phyloP scores from a whole-genome alignment of 2,113 vertebrate species.

The Calonectris borealis region DNA sequence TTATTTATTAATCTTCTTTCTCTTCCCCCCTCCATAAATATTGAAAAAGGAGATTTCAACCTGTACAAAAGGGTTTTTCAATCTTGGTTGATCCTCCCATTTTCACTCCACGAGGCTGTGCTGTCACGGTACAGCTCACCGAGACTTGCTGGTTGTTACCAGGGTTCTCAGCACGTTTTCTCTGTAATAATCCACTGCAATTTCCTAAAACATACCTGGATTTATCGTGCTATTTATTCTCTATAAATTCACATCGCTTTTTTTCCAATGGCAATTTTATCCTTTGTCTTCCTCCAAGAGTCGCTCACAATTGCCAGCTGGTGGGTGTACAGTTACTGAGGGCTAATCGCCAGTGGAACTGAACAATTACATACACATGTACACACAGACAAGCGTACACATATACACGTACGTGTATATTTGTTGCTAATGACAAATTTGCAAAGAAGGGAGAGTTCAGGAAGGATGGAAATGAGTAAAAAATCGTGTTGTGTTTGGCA shows the following conservation, averaged over 20 bases:
- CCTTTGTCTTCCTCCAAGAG: not conserved
- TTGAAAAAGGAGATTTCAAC: not conserved
- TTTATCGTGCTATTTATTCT: not conserved
- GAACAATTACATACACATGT: not conserved
- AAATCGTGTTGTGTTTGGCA: fast-evolving
- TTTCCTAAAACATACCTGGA: not conserved
- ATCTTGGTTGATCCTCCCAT: not conserved
- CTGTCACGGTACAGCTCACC: not conserved
- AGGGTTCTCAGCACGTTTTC: not conserved
- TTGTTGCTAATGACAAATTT: not conserved
- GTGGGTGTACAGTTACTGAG: not conserved
- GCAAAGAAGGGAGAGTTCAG: not conserved
- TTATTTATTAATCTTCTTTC: not conserved
- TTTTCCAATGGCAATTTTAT: not conserved
- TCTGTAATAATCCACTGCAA: not conserved
- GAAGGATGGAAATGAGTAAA: not conserved
- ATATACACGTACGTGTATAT: not conserved
- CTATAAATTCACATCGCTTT: not conserved
- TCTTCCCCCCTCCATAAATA: not conserved
- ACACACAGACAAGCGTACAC: not conserved
- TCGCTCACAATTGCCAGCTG: fast-evolving
- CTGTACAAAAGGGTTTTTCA: not conserved
- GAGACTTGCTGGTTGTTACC: not conserved
- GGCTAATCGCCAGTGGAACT: not conserved
- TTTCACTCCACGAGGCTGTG: not conserved